Evolutionary conservation across 2,797 vertebrate species (phyloP), one percentile per base, ranked within the genome.

Genomic region (Salmo trutta): DNA sequence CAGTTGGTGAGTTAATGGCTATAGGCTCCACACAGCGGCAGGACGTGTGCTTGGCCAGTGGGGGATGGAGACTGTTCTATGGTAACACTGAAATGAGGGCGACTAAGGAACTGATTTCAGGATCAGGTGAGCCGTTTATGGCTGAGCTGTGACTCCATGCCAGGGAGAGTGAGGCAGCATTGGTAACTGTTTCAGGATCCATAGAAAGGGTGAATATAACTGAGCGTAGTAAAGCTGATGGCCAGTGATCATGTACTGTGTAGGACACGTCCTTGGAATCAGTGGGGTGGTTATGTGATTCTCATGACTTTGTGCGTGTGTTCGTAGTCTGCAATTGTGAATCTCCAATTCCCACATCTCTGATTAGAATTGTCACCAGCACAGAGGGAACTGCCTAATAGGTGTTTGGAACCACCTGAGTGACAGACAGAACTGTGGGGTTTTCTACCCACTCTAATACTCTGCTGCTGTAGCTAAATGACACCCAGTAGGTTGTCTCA

Each of bases 91-190:
- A 47, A 12, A 47, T 47, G 10, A 3, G 1, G 21, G 29, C 5
- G 17, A 19, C 1, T 66, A 62, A n/a, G 56, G 67, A 54, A 36
- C 36, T 21, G 79, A 69, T 65, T 59, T 80, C 54, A 0, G 71
- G 73, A 78, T 82, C 79, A 82, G 83, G 77, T 81, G 82, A 84
- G 74, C 65, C 54, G 8, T 82, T 83, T 78, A 74, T 74, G 86
- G 77, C 73, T 31, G 78, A 85, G 84, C 79, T 83, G 78, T 27
- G 77, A 73, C 41, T 47, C 36, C 1, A 66, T 29, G 16, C 36
- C 36, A 14, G 64, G 64, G 65, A 66, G 77, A 72, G 54, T 19
- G 5, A 54, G 53, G 17, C 5, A 19, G 85, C 65, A 74, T 41
- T 3, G n/a, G 54, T 53, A 73, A 53, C 75, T 78, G 77, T 80